Evolutionary conservation across 2,113 vertebrate genomes (phyloP).

Genomic region (Eleginops maclovinus): DNA sequence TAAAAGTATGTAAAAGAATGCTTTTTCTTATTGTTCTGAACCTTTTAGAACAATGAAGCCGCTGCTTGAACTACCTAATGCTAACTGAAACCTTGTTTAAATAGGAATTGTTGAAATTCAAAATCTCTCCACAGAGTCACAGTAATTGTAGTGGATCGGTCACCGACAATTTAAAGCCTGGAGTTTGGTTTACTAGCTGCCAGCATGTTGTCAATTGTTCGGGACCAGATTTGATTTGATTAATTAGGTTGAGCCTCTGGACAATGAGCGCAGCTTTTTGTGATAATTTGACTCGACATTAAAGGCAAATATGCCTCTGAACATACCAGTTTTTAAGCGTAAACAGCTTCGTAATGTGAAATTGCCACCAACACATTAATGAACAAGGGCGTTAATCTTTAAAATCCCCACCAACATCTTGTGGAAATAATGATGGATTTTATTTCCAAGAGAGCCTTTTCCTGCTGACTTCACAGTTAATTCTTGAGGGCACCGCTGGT

Average conservation of each 20-base stretch:
- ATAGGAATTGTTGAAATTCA: not conserved
- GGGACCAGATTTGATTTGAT: slow-evolving; percentile 32
- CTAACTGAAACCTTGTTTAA: slow-evolving; percentile 31
- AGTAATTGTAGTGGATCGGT: not conserved
- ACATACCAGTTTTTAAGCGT: slow-evolving; percentile 30
- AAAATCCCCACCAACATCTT: slow-evolving; percentile 5
- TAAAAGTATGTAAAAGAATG: slow-evolving; percentile 29
- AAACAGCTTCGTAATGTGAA: slow-evolving; percentile 36
- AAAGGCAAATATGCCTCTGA: slow-evolving; percentile 30
- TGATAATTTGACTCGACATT: slow-evolving; percentile 21
- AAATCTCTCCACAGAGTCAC: not conserved
- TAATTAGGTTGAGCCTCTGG: slow-evolving; percentile 25
- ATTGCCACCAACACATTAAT: slow-evolving; percentile 15
- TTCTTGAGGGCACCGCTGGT: slow-evolving; percentile 12
- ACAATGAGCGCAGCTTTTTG: slow-evolving; percentile 9
- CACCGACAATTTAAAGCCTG: slow-evolving; percentile 1
- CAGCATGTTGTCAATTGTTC: slow-evolving; percentile 29
- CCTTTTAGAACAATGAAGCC: slow-evolving; percentile 7
- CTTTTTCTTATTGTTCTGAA: not conserved
- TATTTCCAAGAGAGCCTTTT: slow-evolving; percentile 30
- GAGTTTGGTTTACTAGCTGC: slow-evolving; percentile 23
- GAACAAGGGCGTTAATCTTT: slow-evolving; percentile 17
- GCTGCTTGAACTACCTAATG: slow-evolving; percentile 40
- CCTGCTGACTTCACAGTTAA: slow-evolving; percentile 32
- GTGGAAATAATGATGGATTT: slow-evolving; percentile 35